Conservation (phyloP, 2,797 vertebrate species). For the Monodelphis domestica region DNA sequence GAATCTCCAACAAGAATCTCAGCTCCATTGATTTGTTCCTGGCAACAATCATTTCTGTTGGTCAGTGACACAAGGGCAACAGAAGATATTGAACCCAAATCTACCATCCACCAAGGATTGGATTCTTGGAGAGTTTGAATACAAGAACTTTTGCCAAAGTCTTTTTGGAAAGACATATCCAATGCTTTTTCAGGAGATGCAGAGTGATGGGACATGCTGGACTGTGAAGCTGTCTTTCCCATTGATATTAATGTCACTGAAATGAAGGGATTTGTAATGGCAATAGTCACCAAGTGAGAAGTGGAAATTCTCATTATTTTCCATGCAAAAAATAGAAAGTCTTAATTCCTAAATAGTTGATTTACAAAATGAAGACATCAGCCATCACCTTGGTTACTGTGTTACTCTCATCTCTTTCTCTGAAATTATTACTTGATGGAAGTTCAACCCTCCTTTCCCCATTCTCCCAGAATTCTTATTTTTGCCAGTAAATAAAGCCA, state of each 20-base stretch:
- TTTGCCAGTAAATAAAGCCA: background rate
- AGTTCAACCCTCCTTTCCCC: background rate
- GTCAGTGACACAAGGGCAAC: constrained; percentile 50
- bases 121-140: constrained; percentile 17
- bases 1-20: constrained; percentile 48
- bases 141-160: background rate
- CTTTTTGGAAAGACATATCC: constrained; percentile 33
- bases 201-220: constrained; percentile 26
- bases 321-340: background rate
- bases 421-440: background rate
- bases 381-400: background rate
- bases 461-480: background rate
- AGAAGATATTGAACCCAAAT: constrained; percentile 27
- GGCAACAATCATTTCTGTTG: constrained; percentile 62
- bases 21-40: constrained; percentile 19
- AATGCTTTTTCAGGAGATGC: constrained; percentile 55
- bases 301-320: background rate
- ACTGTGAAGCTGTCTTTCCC: constrained; percentile 54
- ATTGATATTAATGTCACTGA: background rate
- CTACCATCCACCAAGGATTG: constrained; percentile 66
- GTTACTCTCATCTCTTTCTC: background rate
- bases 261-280: background rate
- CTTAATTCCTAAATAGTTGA: background rate
- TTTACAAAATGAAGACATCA: background rate
- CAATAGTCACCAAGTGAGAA: background rate